Conservation (phyloP, 2,113 vertebrate species). For the Dicaeum eximium region DNA sequence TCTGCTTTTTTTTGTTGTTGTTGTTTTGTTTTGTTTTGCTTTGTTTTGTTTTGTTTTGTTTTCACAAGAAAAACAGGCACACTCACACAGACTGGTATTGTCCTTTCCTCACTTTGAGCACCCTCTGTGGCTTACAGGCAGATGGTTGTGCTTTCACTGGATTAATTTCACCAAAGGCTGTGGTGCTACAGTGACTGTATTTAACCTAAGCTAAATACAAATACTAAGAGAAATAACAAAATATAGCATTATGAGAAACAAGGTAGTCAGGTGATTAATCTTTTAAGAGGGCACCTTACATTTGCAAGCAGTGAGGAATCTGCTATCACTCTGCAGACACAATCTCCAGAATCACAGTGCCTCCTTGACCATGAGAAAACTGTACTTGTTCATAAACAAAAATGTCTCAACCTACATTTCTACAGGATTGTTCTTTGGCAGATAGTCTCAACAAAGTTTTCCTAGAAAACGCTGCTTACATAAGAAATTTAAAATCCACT, state of each 20-base stretch:
- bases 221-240: not conserved
- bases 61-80: not conserved
- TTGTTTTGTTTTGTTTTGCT: too few relatives aligned
- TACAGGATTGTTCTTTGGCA: not conserved
- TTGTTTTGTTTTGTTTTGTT: not conserved
- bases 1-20: not conserved
- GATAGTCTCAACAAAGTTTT: not conserved
- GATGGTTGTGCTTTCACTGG: not conserved
- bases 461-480: fast-evolving
- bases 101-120: not conserved
- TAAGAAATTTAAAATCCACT: not conserved
- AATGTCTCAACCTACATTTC: not conserved
- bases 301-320: not conserved
- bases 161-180: not conserved
- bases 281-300: not conserved
- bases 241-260: not conserved
- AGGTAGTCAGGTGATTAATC: not conserved
- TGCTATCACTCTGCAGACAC: not conserved
- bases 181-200: fast-evolving
- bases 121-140: not conserved
- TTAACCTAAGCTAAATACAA: not conserved
- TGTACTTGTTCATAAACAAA: not conserved
- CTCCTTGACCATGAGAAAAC: not conserved
- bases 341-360: not conserved
- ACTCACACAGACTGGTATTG: fast-evolving